These are phyloP conservation scores for Pyrgus malvae DNA, from an alignment of 2,888 invertebrate species.

Conservation along the genomic window DNA sequence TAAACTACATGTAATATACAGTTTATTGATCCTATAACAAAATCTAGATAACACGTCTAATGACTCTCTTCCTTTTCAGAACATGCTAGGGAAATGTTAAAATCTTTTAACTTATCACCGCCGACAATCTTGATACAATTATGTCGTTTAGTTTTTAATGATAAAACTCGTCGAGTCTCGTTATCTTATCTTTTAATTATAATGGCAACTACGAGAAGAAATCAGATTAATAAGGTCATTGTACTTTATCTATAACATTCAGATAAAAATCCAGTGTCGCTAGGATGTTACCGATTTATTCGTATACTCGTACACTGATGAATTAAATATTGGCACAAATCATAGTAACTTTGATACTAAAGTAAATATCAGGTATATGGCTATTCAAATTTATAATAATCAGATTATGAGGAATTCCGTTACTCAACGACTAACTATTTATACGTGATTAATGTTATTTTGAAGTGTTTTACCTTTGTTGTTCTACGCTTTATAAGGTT, in stretches of 20 bases:
- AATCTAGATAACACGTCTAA: not conserved
- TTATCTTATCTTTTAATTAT: constrained; percentile 21
- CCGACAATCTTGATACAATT: constrained; percentile 12
- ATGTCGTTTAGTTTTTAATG: too few relatives aligned
- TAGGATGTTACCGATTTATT: not conserved
- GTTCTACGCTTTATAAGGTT: too few relatives aligned
- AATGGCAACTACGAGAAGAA: constrained; percentile 20
- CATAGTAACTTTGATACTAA: too few relatives aligned
- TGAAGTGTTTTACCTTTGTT: too few relatives aligned
- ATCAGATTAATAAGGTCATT: constrained; percentile 21
- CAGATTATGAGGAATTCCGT: too few relatives aligned
- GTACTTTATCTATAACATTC: constrained; percentile 14
- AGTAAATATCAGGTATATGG: too few relatives aligned
- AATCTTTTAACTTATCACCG: constrained; percentile 6
- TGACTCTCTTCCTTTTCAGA: not conserved
- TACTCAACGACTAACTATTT: too few relatives aligned
- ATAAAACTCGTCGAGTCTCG: constrained; percentile 10
- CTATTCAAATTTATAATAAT: too few relatives aligned
- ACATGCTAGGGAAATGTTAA: not conserved
- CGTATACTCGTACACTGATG: too few relatives aligned
- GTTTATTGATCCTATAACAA: not conserved
- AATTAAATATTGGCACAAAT: too few relatives aligned
- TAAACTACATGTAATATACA: not conserved
- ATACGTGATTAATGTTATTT: too few relatives aligned
- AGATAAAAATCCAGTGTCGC: not conserved